Conservation (phyloP, 2,888 invertebrate genomes). For the Drosophila leonis region DNA sequence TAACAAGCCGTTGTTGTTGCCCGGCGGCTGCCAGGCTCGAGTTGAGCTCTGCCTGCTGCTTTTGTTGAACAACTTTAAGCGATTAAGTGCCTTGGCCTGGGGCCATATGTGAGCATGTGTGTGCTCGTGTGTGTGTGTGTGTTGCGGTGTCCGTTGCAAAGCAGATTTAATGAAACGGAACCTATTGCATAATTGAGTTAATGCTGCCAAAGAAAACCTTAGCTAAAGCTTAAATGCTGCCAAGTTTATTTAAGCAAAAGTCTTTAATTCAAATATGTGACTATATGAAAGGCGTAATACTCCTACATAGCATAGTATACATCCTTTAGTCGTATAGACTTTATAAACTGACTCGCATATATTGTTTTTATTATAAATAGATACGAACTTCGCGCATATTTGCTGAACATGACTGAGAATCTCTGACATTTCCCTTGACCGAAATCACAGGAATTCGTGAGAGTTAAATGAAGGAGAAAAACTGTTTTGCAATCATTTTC, state of each 20-base stretch:
- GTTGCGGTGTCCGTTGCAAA: constrained; percentile 32
- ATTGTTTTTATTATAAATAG: not conserved
- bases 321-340: not conserved
- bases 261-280: not conserved
- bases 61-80: constrained; percentile 65
- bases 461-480: constrained; percentile 1
- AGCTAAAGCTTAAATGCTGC: constrained; percentile 24
- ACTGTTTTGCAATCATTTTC: not conserved
- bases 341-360: not conserved
- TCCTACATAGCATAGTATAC: not conserved
- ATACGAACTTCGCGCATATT: not conserved
- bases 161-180: constrained; percentile 76
- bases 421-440: not conserved
- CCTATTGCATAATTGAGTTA: constrained; percentile 76
- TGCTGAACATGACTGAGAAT: not conserved
- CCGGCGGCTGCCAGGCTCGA: constrained; percentile 55
- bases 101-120: constrained; percentile 27
- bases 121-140: not conserved
- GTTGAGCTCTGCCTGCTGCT: constrained; percentile 48
- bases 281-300: not conserved
- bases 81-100: constrained; percentile 62
- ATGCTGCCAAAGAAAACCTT: constrained; percentile 39
- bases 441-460: not conserved
- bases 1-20: constrained; percentile 32
- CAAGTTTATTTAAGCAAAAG: constrained; percentile 8